Evolutionary conservation across 2,888 invertebrate genomes (phyloP).

Genomic region (Drosophila tanythrix): DNA sequence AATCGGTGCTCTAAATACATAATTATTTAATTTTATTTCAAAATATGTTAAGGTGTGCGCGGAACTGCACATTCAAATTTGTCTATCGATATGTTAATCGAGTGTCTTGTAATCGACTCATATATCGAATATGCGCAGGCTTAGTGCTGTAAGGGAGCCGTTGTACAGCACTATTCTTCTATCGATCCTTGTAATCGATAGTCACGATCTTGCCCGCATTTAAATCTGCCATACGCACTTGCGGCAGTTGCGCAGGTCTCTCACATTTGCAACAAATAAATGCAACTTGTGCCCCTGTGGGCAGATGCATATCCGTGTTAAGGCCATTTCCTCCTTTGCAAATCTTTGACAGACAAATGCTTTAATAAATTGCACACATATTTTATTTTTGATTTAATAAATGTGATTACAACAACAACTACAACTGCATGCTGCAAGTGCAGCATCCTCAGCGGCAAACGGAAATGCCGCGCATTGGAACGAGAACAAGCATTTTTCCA

Average conservation of each 20-base stretch:
- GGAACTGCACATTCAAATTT: neutral
- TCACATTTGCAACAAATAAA: neutral
- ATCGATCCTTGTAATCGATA: slow-evolving; percentile 11
- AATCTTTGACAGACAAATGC: slow-evolving; percentile 37
- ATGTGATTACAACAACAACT: slow-evolving; percentile 49
- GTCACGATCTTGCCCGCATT: neutral
- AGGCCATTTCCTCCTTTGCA: slow-evolving; percentile 22
- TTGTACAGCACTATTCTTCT: neutral
- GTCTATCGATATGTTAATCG: slow-evolving; percentile 16
- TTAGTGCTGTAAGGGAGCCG: slow-evolving; percentile 23
- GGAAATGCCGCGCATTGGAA: slow-evolving; percentile 74
- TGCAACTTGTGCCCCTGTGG: neutral
- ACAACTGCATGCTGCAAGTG: slow-evolving; percentile 17
- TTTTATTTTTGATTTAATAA: slow-evolving; percentile 73
- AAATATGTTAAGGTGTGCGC: slow-evolving; percentile 6
- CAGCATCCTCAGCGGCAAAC: slow-evolving; percentile 63
- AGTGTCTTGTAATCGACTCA: neutral
- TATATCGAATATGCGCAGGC: neutral
- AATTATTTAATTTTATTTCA: neutral
- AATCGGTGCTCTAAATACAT: neutral
- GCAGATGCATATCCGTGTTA: slow-evolving; percentile 4
- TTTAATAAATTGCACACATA: slow-evolving; percentile 54
- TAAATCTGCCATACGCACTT: neutral
- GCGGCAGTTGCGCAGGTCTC: neutral
- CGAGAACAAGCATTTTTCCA: slow-evolving; percentile 69